A percentile compares a stretch with the other conserved stretches of the same genome.
These are phyloP conservation scores for Natrix natrix DNA, from an alignment of 2,797 vertebrate species.

Conservation along the genomic window DNA sequence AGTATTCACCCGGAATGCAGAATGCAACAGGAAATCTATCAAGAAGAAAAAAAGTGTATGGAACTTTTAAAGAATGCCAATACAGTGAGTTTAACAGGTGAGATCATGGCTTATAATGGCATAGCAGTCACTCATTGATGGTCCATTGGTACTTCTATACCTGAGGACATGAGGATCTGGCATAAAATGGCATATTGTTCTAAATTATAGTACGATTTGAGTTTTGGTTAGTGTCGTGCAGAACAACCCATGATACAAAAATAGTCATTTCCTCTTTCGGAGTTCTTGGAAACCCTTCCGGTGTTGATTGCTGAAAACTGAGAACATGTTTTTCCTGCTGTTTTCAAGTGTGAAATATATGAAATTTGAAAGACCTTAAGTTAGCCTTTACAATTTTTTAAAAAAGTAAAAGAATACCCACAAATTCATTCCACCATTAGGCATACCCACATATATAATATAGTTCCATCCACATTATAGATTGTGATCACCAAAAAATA, in stretches of 20 bases:
- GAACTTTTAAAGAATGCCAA: slow-evolving; percentile 60
- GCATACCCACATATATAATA: neutral
- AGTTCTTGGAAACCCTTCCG: neutral
- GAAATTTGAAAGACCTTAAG: neutral
- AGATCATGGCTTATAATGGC: slow-evolving; percentile 1
- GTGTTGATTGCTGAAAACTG: neutral
- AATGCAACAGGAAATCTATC: slow-evolving; percentile 73
- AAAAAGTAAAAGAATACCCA: neutral
- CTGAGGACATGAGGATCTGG: neutral
- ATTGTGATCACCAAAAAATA: neutral
- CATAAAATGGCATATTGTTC: neutral
- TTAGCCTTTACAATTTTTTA: neutral
- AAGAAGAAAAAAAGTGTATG: slow-evolving; percentile 72
- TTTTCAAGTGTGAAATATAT: neutral
- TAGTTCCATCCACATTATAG: neutral
- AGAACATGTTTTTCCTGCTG: neutral
- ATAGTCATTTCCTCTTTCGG: neutral
- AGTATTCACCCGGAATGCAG: slow-evolving; percentile 75
- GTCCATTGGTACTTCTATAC: neutral
- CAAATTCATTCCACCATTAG: neutral
- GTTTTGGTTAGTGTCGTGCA: neutral
- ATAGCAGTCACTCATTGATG: neutral
- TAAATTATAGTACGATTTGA: neutral
- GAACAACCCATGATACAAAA: neutral
- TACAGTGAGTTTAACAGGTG: slow-evolving; percentile 65